A percentile compares a stretch with the other conserved stretches of the same genome.
phyloP scores from a whole-genome alignment of 2,888 invertebrate genomes.

The Ormyrus pomaceus region DNA sequence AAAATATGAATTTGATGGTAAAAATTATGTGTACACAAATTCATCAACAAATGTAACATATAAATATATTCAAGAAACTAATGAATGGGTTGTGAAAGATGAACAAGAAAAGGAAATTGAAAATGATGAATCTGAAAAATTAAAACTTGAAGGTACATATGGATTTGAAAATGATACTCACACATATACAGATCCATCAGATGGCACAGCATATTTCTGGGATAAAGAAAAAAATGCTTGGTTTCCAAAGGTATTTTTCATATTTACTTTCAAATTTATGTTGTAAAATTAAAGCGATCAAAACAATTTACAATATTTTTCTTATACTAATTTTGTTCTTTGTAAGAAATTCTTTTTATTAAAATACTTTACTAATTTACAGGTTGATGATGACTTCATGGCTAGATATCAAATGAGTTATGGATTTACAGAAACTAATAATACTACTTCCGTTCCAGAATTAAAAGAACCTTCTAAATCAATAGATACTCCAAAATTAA shows the following conservation, averaged over 20 bases:
- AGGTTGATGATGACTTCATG: slow-evolving; percentile 96
- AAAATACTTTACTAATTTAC: slow-evolving; percentile 55
- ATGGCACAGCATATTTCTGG: slow-evolving; percentile 95
- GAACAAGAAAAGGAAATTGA: slow-evolving; percentile 13
- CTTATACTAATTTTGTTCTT: slow-evolving; percentile 20
- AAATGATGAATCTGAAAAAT: slow-evolving; percentile 59
- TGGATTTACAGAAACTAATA: slow-evolving; percentile 85
- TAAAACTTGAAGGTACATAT: slow-evolving; percentile 74
- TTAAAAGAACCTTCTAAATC: slow-evolving; percentile 70
- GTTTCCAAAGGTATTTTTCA: slow-evolving; percentile 87
- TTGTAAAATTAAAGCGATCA: neutral
- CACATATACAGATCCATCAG: slow-evolving; percentile 86
- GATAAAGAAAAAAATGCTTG: slow-evolving; percentile 93
- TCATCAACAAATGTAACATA: slow-evolving; percentile 73
- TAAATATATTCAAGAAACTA: slow-evolving; percentile 80
- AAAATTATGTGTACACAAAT: slow-evolving; percentile 74
- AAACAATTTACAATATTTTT: slow-evolving; percentile 1
- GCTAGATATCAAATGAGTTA: slow-evolving; percentile 97
- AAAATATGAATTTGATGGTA: slow-evolving; percentile 71
- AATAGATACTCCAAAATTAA: slow-evolving; percentile 76
- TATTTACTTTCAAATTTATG: neutral
- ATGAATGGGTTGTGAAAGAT: slow-evolving; percentile 78
- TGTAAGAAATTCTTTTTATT: slow-evolving; percentile 17
- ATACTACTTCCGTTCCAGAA: slow-evolving; percentile 62
- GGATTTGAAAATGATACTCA: slow-evolving; percentile 87